phyloP scores from a whole-genome alignment of 2,888 invertebrate genomes.

The Notocelia uddmanniana region DNA sequence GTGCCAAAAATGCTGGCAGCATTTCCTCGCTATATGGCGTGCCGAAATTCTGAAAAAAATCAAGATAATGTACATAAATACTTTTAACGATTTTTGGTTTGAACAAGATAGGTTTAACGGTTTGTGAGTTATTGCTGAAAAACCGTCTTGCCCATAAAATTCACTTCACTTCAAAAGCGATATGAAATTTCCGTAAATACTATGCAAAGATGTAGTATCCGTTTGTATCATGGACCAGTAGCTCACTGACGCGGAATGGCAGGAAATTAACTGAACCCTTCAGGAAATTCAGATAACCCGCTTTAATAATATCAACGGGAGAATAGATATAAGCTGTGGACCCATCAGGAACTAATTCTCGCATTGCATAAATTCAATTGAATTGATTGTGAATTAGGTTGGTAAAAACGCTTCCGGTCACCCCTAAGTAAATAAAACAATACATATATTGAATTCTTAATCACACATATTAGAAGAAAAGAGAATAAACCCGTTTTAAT shows the following conservation, averaged over 20 bases:
- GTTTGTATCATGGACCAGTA: conserved; percentile 25
- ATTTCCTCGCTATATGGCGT: no score
- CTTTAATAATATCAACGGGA: conserved; percentile 36
- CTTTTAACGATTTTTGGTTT: no score
- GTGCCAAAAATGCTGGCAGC: no score
- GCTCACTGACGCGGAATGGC: conserved; percentile 18
- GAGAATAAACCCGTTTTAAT: background rate
- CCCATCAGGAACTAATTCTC: background rate
- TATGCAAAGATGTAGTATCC: background rate
- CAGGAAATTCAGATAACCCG: conserved; percentile 50
- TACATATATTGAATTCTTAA: background rate
- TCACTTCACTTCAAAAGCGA: background rate
- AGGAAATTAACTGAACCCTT: conserved; percentile 65
- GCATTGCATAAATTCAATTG: background rate
- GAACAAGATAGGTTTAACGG: no score
- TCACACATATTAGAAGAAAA: no score
- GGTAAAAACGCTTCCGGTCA: background rate
- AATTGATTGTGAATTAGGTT: background rate
- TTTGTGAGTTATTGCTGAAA: no score
- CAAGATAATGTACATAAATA: no score
- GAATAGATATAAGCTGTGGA: conserved; percentile 15
- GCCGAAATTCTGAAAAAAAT: no score
- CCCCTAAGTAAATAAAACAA: background rate
- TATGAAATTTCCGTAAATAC: conserved; percentile 14
- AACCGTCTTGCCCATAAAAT: background rate